Conservation (phyloP, 92 coral and sea anemone species). For the Metridium senile region DNA sequence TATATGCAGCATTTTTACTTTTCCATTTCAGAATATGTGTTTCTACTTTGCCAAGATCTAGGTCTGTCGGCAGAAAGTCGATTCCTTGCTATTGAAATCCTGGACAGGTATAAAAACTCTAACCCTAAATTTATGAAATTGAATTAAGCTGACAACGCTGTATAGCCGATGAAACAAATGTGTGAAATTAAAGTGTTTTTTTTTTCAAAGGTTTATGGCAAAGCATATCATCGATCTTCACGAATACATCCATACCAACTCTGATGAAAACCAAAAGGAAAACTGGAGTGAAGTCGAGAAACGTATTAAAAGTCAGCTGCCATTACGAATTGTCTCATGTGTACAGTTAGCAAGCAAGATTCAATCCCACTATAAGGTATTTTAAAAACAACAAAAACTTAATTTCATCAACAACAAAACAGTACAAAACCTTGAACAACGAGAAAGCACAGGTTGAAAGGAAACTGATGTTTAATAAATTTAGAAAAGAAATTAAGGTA, state of each 20-base stretch:
- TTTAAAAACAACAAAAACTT: not conserved
- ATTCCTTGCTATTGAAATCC: constrained; percentile 86
- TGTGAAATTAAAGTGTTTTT: not conserved
- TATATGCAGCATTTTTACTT: not conserved
- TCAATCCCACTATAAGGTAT: constrained; percentile 90
- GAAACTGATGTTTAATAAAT: too few relatives aligned
- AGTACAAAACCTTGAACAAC: not conserved
- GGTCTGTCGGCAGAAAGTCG: constrained; percentile 83
- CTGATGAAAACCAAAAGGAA: constrained; percentile 72
- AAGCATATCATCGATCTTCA: constrained; percentile 86
- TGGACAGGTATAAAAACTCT: constrained; percentile 70
- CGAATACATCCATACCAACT: constrained; percentile 73
- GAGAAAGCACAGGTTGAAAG: not conserved
- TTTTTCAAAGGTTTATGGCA: constrained; percentile 79
- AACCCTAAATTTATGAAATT: not conserved
- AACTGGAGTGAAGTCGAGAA: constrained; percentile 93
- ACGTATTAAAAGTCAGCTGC: constrained; percentile 83
- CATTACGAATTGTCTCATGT: constrained; percentile 87
- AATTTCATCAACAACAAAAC: not conserved
- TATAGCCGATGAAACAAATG: too few relatives aligned
- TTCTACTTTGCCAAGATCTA: constrained; percentile 85
- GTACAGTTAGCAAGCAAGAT: constrained; percentile 95
- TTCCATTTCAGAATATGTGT: constrained; percentile 68
- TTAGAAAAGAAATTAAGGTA: too few relatives aligned
- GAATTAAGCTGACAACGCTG: too few relatives aligned